phyloP scores from a whole-genome alignment of 1,140 invertebrate species.

The Papilio dardanus region DNA sequence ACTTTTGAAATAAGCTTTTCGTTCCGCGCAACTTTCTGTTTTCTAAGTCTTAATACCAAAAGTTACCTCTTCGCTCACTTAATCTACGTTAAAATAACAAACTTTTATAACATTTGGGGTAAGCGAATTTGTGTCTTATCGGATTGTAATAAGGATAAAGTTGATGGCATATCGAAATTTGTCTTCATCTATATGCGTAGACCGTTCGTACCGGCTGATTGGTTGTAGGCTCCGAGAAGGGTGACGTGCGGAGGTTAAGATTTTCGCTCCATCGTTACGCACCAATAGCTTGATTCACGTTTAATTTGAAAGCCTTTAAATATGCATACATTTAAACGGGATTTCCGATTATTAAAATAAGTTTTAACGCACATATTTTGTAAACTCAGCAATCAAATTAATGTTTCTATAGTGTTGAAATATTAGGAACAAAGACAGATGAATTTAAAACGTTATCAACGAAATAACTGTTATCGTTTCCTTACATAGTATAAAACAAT shows the following conservation, averaged over 20 bases:
- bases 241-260: conserved; percentile 58
- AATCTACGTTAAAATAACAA: conserved; percentile 50
- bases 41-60: conserved; percentile 38
- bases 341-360: not conserved
- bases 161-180: conserved; percentile 42
- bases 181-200: conserved; percentile 66
- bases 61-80: conserved; percentile 42
- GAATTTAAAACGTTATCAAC: no score
- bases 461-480: no score
- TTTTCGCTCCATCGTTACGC: conserved; percentile 65
- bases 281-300: conserved; percentile 64
- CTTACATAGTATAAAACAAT: no score
- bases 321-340: conserved; percentile 36
- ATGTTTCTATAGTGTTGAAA: no score
- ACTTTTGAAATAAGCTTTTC: conserved; percentile 38
- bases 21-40: conserved; percentile 35
- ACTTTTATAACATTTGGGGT: not conserved
- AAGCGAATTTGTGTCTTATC: conserved; percentile 38
- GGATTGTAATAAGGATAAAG: conserved; percentile 35
- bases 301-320: conserved; percentile 60
- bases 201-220: conserved; percentile 59
- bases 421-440: no score
- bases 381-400: no score
- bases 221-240: conserved; percentile 61
- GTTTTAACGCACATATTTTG: no score